Base-by-base conservation (phyloP, 2,888 invertebrate species). In the Chorisops tibialis region DNA sequence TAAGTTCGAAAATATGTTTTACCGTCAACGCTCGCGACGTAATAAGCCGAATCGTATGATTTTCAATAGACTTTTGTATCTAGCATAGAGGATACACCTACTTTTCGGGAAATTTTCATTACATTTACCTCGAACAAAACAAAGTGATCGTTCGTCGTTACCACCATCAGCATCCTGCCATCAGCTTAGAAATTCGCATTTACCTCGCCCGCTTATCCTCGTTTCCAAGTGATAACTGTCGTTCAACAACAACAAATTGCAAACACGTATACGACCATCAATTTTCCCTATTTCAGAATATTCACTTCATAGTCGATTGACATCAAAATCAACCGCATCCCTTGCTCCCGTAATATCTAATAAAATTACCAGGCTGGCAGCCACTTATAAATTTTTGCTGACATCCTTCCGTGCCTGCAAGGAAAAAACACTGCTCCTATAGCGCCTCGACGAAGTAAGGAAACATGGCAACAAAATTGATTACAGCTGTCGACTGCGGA, bases 241-340 rank as follows among this genome's bases (percentile, higher is more conserved):
- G 37, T 19, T 6, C 37, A 2, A 7, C 35, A 5, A 14, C 41
- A 54, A 19, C 24, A 35, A 54, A 41, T 54, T 54, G 14, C 52
- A 9, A 54, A 41, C 52, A 41, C 52, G 52, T 41, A 54, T 41
- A 41, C 24, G 12, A 9, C 21, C 52, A 54, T 54, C 39, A 39
- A 54, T 41, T 41, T 51, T 30, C 41, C 14, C 39, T 24, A 54
- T 54, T 54, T 54, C 35, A 24, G 39, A 54, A 54, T 54, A 54
- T 54, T 56, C 56, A 45, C 56, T 56, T 56, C 56, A 56, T 56
- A 24, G 56, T 45, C 56, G 56, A 56, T 56, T 56, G 56, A 56
- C 56, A 56, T 56, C 56, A 35, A 30, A 56, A 56, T 56, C 56
- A 56, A 56, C 56, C 38, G n/a, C 51, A 19, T 19, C 35, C 49